Conservation (phyloP, 23 tunicate species). For the Styela clava region DNA sequence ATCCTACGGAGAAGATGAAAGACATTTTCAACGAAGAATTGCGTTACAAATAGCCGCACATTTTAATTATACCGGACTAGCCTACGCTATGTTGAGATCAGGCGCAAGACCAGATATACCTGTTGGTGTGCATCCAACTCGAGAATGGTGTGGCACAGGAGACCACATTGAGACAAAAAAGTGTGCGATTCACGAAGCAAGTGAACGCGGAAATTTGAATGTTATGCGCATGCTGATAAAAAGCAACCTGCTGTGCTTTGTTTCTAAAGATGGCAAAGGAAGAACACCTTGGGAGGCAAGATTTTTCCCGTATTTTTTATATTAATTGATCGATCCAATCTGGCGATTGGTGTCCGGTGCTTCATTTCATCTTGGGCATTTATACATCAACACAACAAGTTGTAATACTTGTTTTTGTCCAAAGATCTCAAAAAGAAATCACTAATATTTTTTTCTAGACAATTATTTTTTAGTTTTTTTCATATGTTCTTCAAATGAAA, state of each 20-base stretch:
- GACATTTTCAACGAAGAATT: conserved; percentile 70
- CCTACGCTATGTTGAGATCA: conserved; percentile 68
- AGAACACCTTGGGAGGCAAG: conserved; percentile 67
- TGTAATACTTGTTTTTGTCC: too few species aligned
- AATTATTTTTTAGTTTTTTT: too few species aligned
- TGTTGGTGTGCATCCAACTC: conserved; percentile 67
- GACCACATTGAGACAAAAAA: conserved; percentile 66
- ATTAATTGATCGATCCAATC: too few species aligned
- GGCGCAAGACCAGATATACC: conserved; percentile 83
- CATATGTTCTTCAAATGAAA: background rate
- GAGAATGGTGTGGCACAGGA: conserved; percentile 88
- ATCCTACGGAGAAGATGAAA: conserved; percentile 55
- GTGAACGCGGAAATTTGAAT: conserved; percentile 62
- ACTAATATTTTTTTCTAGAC: too few species aligned
- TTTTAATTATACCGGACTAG: conserved; percentile 70
- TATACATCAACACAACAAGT: too few species aligned
- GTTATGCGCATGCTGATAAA: conserved; percentile 64
- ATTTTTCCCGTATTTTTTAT: background rate
- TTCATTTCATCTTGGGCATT: too few species aligned
- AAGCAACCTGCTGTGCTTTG: conserved; percentile 69
- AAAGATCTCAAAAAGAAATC: too few species aligned
- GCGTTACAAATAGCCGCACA: conserved; percentile 73
- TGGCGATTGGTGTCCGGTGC: too few species aligned
- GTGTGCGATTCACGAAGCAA: conserved; percentile 77
- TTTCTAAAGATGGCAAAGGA: conserved; percentile 50